Percentiles rank a stretch among this genome's conserved stretches.
Conservation (phyloP, 1,140 invertebrate species). For the Helicoverpa zea region DNA sequence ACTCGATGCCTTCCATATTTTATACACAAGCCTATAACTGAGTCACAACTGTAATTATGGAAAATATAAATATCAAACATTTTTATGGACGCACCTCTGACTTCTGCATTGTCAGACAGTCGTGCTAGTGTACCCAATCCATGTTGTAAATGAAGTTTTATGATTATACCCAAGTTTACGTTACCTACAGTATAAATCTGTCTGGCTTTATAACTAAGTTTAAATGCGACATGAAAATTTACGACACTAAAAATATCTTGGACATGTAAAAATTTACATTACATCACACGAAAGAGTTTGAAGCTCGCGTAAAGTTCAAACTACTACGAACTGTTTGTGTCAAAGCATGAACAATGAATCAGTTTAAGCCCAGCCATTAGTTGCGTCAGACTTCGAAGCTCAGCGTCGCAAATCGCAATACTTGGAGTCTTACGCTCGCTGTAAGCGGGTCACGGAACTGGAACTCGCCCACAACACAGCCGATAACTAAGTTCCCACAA, state of each 20-base stretch:
- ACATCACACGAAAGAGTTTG: background rate
- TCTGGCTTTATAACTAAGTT: slow-evolving; percentile 10
- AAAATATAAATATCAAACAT: slow-evolving; percentile 25
- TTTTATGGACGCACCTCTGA: background rate
- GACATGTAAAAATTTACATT: slow-evolving; percentile 11
- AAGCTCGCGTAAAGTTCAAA: slow-evolving; percentile 1
- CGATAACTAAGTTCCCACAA: slow-evolving; percentile 51
- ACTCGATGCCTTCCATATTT: slow-evolving; percentile 30
- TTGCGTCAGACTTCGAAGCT: slow-evolving; percentile 46
- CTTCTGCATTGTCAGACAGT: background rate
- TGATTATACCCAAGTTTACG: slow-evolving; percentile 23
- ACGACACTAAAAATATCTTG: slow-evolving; percentile 9
- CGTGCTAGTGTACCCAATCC: background rate
- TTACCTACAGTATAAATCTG: slow-evolving; percentile 11
- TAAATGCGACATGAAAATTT: slow-evolving; percentile 12
- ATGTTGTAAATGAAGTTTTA: slow-evolving; percentile 19
- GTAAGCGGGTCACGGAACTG: slow-evolving; percentile 70
- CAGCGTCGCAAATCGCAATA: slow-evolving; percentile 58
- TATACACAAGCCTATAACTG: slow-evolving; percentile 4
- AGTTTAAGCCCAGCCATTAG: slow-evolving; percentile 24
- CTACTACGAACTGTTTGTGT: background rate
- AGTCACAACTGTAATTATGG: background rate
- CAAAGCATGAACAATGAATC: slow-evolving; percentile 27
- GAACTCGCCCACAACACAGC: slow-evolving; percentile 64
- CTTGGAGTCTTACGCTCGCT: slow-evolving; percentile 2